Percentiles rank a stretch among this genome's conserved stretches.
These are phyloP conservation scores for Mycetomoellerius zeteki DNA, from an alignment of 1,140 invertebrate species.

Conservation along the genomic window DNA sequence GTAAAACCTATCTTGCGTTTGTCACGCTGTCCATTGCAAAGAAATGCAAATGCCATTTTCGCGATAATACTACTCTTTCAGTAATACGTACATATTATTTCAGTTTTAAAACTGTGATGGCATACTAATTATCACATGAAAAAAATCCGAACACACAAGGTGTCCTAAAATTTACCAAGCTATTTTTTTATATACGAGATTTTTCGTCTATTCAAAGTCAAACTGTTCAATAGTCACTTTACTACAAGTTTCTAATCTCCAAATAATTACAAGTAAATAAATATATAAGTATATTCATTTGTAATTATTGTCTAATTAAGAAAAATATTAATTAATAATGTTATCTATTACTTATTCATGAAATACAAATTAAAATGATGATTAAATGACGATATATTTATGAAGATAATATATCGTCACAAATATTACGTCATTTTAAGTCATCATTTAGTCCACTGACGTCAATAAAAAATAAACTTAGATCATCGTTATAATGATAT, in stretches of 20 bases:
- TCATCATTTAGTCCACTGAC: too few relatives aligned
- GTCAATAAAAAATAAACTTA: too few relatives aligned
- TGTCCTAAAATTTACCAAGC: neutral
- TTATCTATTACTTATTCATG: too few relatives aligned
- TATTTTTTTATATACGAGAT: neutral
- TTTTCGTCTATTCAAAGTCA: neutral
- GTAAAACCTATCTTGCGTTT: neutral
- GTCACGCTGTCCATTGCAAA: neutral
- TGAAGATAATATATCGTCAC: too few relatives aligned
- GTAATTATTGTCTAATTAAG: too few relatives aligned
- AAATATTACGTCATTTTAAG: too few relatives aligned
- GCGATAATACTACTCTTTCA: neutral
- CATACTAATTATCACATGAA: constrained; percentile 22
- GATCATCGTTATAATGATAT: too few relatives aligned
- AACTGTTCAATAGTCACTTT: neutral
- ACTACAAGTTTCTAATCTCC: neutral
- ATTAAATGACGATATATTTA: too few relatives aligned
- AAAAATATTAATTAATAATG: too few relatives aligned
- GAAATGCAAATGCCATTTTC: neutral
- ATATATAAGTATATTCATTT: too few relatives aligned
- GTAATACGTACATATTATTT: constrained; percentile 6
- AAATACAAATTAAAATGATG: too few relatives aligned
- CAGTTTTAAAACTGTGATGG: neutral
- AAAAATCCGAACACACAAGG: neutral
- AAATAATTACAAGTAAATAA: neutral